Conservation (phyloP, 2,113 vertebrate species). For the Eulemur macaco region DNA sequence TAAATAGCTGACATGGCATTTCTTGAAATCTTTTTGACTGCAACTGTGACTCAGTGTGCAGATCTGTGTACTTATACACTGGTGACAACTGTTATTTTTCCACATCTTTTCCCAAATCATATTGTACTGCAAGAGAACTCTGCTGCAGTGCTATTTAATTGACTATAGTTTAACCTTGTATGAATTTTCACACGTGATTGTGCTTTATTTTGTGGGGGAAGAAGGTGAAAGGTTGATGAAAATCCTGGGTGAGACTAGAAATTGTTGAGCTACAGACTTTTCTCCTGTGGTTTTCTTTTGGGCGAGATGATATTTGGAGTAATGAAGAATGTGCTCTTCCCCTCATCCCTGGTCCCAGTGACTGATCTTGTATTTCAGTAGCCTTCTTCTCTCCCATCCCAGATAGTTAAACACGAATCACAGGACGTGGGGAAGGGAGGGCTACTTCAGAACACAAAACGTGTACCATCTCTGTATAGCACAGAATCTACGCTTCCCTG, state of each 20-base stretch:
- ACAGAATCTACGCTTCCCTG: background rate
- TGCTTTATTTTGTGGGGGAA: background rate
- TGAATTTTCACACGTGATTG: background rate
- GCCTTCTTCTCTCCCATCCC: background rate
- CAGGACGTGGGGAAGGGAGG: background rate
- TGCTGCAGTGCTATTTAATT: background rate
- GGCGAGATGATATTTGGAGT: background rate
- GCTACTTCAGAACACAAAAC: background rate
- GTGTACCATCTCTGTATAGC: no score
- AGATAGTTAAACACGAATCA: background rate
- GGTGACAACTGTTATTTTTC: background rate
- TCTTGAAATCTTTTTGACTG: background rate
- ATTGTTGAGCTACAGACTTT: background rate
- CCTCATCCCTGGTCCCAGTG: background rate
- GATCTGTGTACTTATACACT: background rate
- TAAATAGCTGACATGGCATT: background rate
- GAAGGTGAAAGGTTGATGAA: background rate
- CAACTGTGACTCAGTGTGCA: background rate
- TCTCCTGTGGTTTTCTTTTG: background rate
- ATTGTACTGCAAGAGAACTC: background rate
- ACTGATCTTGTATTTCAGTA: background rate
- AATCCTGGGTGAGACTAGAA: background rate
- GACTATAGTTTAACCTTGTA: background rate
- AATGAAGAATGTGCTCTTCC: background rate
- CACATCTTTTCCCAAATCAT: background rate